These are phyloP conservation scores for Promerops cafer DNA, from an alignment of 2,113 vertebrate genomes.

Conservation along the genomic window DNA sequence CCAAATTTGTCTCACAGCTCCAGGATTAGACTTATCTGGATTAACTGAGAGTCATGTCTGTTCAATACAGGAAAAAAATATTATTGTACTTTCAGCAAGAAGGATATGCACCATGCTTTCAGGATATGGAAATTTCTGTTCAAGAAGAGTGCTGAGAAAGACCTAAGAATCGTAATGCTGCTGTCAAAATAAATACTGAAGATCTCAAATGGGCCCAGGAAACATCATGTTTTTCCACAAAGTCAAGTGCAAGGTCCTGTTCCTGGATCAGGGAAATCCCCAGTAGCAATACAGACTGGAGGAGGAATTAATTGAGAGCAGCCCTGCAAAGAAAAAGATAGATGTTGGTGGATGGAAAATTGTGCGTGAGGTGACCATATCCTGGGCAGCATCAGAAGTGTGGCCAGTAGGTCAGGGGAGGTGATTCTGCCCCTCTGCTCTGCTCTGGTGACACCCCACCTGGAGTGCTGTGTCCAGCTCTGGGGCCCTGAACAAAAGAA, in stretches of 20 bases:
- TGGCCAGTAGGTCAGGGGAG: not conserved
- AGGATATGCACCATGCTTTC: not conserved
- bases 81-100: not conserved
- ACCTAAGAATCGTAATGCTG: not conserved
- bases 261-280: not conserved
- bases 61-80: not conserved
- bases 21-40: not conserved
- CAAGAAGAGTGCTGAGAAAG: not conserved
- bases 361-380: accelerated
- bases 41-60: not conserved
- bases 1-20: not conserved
- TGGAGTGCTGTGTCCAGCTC: not conserved
- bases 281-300: not conserved
- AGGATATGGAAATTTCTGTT: not conserved
- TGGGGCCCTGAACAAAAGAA: accelerated
- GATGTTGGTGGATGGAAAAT: not conserved
- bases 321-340: not conserved
- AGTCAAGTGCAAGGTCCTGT: not conserved
- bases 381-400: not conserved
- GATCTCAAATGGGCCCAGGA: not conserved
- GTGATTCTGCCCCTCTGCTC: not conserved
- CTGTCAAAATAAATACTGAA: not conserved
- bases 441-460: not conserved
- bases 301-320: not conserved
- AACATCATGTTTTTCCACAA: not conserved